Conservation (phyloP, 2,113 vertebrate species). For the Acanthisitta chloris region DNA sequence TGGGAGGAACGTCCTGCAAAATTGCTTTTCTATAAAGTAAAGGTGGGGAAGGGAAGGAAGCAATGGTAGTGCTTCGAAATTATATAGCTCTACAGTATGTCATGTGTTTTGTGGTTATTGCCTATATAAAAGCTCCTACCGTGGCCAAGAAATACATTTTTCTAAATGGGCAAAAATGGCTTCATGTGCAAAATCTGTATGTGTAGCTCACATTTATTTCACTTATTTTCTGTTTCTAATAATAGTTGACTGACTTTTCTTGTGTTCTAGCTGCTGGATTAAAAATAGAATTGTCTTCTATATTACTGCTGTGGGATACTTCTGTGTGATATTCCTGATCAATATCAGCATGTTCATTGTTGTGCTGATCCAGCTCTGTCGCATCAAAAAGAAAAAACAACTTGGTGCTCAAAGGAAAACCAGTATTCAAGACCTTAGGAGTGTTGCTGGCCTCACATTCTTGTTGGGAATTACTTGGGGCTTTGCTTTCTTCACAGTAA, state of each 20-base stretch:
- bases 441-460: conserved; percentile 85
- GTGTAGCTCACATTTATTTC: not conserved
- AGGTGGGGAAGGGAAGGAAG: not conserved
- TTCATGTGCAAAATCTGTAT: not conserved
- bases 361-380: conserved; percentile 90
- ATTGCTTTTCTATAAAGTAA: not conserved
- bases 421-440: conserved; percentile 84
- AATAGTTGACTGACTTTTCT: not conserved
- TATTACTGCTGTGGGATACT: conserved; percentile 91
- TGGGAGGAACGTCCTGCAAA: not conserved
- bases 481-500: conserved; percentile 91
- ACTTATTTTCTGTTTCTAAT: not conserved
- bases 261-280: conserved; percentile 89
- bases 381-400: conserved; percentile 93
- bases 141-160: not conserved
- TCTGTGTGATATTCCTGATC: conserved; percentile 83
- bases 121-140: not conserved
- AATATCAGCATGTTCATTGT: conserved; percentile 91
- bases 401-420: conserved; percentile 85
- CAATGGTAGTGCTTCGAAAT: not conserved
- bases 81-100: not conserved
- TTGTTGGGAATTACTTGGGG: conserved; percentile 97
- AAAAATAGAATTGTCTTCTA: conserved; percentile 85
- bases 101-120: not conserved
- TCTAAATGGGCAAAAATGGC: not conserved